A percentile compares a stretch with the other conserved stretches of the same genome.
phyloP scores from a whole-genome alignment of 2,888 invertebrate species.

The Sipunculus nudus region DNA sequence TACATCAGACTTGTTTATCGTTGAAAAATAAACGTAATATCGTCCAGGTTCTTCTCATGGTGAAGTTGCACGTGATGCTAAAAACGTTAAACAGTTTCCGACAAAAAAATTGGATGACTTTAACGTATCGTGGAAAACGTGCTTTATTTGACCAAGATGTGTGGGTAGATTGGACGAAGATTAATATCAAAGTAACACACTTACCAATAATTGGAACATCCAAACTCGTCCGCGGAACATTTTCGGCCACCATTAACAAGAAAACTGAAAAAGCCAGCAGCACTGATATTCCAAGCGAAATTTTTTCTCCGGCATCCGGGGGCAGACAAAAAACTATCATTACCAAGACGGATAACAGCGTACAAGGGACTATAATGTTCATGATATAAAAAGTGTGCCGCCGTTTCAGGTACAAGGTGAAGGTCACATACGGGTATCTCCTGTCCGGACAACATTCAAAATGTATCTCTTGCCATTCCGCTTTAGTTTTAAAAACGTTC shows the following conservation, averaged over 20 bases:
- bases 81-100: no score
- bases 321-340: constrained; percentile 53
- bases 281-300: constrained; percentile 49
- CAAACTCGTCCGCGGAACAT: constrained; percentile 49
- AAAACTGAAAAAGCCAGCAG: constrained; percentile 51
- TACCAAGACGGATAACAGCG: constrained; percentile 50
- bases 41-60: no score
- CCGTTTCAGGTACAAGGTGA: constrained; percentile 31
- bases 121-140: no score
- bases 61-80: no score
- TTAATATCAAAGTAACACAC: no score
- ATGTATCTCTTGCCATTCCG: constrained; percentile 34
- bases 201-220: constrained; percentile 47
- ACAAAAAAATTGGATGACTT: no score
- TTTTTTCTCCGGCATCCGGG: constrained; percentile 55
- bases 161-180: no score
- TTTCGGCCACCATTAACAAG: constrained; percentile 53
- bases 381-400: constrained; percentile 43
- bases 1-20: no score
- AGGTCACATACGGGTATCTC: constrained; percentile 38
- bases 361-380: constrained; percentile 49
- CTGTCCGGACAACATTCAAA: constrained; percentile 40
- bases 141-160: no score
- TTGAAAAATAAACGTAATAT: no score
- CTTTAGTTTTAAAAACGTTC: constrained; percentile 32